These are phyloP conservation scores for Drusus annulatus DNA, from an alignment of 1,140 invertebrate species.

Conservation along the genomic window DNA sequence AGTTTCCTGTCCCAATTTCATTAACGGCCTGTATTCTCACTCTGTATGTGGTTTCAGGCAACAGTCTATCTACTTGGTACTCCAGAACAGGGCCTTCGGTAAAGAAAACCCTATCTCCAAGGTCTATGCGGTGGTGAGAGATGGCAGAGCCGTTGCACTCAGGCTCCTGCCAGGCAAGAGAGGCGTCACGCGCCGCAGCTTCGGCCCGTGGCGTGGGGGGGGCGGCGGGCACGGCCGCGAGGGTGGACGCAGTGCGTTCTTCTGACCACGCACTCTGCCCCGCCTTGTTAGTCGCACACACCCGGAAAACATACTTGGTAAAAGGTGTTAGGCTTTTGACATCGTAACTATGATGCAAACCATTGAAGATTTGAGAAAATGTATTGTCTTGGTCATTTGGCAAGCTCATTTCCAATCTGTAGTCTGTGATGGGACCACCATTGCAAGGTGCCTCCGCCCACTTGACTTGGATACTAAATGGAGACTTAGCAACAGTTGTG, in stretches of 20 bases:
- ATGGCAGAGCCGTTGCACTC: constrained; percentile 81
- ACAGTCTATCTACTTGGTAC: constrained; percentile 70
- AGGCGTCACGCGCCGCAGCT: constrained; percentile 77
- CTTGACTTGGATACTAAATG: constrained; percentile 77
- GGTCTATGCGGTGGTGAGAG: constrained; percentile 82
- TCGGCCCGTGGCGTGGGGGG: constrained; percentile 75
- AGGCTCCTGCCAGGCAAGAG: constrained; percentile 82
- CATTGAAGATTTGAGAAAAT: constrained; percentile 74
- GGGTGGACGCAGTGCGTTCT: constrained; percentile 76
- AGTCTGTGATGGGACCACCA: constrained; percentile 85
- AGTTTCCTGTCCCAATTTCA: constrained; percentile 84
- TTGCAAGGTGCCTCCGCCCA: constrained; percentile 86
- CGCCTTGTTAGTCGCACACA: constrained; percentile 84
- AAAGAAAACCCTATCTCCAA: constrained; percentile 76
- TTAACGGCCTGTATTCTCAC: constrained; percentile 87
- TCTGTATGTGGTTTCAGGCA: constrained; percentile 76
- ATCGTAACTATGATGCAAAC: constrained; percentile 74
- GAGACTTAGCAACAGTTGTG: constrained; percentile 72
- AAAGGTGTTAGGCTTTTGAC: constrained; percentile 83
- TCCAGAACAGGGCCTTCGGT: constrained; percentile 72
- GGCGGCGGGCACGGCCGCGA: constrained; percentile 81
- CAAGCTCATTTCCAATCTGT: constrained; percentile 81
- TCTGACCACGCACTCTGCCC: constrained; percentile 82
- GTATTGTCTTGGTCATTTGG: constrained; percentile 67
- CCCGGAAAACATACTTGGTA: constrained; percentile 84